Base-by-base conservation (phyloP, 2,888 invertebrate genomes). In the Drosophila nigricruria region DNA sequence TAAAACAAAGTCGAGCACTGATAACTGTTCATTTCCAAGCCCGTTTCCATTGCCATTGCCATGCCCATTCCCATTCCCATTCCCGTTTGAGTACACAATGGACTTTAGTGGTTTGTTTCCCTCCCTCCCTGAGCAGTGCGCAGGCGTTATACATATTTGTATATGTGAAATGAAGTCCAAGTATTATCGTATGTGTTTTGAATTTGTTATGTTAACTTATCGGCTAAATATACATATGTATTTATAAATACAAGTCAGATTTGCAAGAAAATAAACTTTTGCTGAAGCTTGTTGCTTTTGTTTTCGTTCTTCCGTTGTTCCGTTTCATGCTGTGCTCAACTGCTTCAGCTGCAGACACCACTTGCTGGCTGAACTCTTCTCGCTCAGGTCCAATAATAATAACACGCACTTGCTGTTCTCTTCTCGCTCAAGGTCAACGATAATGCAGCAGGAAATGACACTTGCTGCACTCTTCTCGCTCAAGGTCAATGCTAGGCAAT, bases 401-500 rank as follows among this genome's bases (percentile, higher is more conserved):
- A 2, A 40, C n/a, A 6, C 3, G 18, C 42, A 43, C 77, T 54
- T 16, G 50, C 23, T 34, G 16, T 8, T 1, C 34, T 23, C 34
- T 34, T 52, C 23, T 34, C 50, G 9, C 34, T 34, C 50, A 50
- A 20, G 50, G 18, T n/a, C 49, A 49, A 18, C 5, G 49, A 30
- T 34, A 52, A 32, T 30, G 32, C 20, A 30, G 20, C 12, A 32
- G 49, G 27, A 47, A 47, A 9, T 9, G n/a, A 27, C 34, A 54
- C 40, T 70, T 78, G 81, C 73, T 79, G 81, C 81, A 64, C 43
- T 73, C 49, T 50, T 63, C 42, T 27, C 32, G 42, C 65, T 66
- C 82, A 88, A 86, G 85, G 85, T 79, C 88, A 88, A 70, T 80
- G 73, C 72, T 34, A 63, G 10, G 47, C 30, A 18, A 25, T 30